phyloP scores from a whole-genome alignment of 2,113 vertebrate species.

The Notarius lentiginosus region DNA sequence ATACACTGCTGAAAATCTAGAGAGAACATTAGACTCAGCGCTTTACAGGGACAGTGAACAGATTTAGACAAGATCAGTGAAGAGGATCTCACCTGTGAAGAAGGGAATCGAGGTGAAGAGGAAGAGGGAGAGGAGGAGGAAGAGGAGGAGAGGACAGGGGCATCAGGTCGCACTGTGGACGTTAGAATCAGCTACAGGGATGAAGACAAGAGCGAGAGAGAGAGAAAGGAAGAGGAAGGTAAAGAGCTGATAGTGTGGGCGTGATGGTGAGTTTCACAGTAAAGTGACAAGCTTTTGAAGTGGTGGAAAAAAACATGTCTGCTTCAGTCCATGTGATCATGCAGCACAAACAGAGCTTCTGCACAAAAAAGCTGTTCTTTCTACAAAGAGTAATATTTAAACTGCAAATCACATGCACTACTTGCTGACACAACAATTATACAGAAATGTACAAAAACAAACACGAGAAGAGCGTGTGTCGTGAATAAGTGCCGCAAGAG shows the following conservation, averaged over 20 bases:
- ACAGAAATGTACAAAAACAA: neutral
- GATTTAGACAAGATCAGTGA: neutral
- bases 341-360: constrained; percentile 9
- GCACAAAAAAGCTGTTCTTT: neutral
- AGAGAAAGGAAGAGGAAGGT: constrained; percentile 25
- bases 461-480: neutral
- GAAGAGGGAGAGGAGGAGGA: constrained; percentile 61
- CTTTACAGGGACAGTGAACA: neutral
- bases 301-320: constrained; percentile 32
- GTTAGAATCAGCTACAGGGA: constrained; percentile 73
- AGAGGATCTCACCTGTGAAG: constrained; percentile 70
- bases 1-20: neutral
- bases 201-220: constrained; percentile 28
- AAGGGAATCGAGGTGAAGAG: constrained; percentile 65
- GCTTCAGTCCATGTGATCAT: constrained; percentile 19
- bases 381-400: neutral
- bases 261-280: constrained; percentile 47
- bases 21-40: neutral
- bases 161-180: constrained; percentile 70
- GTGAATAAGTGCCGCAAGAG: constrained; percentile 20
- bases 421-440: neutral
- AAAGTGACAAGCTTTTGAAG: constrained; percentile 45
- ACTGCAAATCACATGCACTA: neutral
- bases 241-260: constrained; percentile 23
- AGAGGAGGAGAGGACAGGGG: constrained; percentile 59